phyloP scores from a whole-genome alignment of 1,140 invertebrate genomes.

The Drosophila arawakana region DNA sequence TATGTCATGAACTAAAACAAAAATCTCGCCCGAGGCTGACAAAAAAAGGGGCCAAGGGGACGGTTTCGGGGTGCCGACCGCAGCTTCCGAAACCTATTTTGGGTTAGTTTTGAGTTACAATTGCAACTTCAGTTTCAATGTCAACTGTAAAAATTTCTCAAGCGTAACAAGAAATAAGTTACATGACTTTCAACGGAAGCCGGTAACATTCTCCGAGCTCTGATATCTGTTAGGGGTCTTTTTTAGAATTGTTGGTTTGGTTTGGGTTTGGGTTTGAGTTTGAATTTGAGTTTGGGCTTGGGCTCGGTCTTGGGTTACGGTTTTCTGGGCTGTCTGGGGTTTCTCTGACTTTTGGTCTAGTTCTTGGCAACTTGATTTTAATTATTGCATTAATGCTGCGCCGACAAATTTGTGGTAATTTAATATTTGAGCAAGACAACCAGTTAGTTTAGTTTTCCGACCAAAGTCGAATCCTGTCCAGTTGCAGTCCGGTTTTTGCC shows the following conservation, averaged over 20 bases:
- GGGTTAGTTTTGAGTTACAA: conserved; percentile 78
- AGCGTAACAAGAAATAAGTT: conserved; percentile 81
- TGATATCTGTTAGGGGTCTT: conserved; percentile 16
- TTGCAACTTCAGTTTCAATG: conserved; percentile 70
- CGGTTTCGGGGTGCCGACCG: conserved; percentile 61
- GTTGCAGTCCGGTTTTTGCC: conserved; percentile 39
- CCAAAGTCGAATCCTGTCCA: conserved; percentile 37
- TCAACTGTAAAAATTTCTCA: conserved; percentile 78
- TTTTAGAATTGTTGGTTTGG: conserved; percentile 36
- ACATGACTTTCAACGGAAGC: conserved; percentile 78
- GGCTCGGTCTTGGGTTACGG: conserved; percentile 17
- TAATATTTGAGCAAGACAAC: conserved; percentile 62
- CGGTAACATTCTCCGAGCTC: conserved; percentile 1
- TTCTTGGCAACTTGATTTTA: conserved; percentile 75
- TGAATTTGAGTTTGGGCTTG: conserved; percentile 12
- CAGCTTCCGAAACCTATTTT: conserved; percentile 82
- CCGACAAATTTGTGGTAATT: conserved; percentile 82
- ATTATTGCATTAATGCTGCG: conserved; percentile 80
- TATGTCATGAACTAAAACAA: conserved; percentile 64
- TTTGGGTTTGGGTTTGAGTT: conserved; percentile 12
- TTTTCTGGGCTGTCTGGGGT: conserved; percentile 7
- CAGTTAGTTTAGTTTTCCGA: conserved; percentile 52
- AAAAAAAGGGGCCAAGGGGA: conserved; percentile 37
- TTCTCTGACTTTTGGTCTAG: conserved; percentile 42
- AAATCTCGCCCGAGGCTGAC: conserved; percentile 24